Evolutionary conservation across 1,140 invertebrate genomes (phyloP), one percentile per base, ranked within the genome.

Genomic region (Cydia amplana): DNA sequence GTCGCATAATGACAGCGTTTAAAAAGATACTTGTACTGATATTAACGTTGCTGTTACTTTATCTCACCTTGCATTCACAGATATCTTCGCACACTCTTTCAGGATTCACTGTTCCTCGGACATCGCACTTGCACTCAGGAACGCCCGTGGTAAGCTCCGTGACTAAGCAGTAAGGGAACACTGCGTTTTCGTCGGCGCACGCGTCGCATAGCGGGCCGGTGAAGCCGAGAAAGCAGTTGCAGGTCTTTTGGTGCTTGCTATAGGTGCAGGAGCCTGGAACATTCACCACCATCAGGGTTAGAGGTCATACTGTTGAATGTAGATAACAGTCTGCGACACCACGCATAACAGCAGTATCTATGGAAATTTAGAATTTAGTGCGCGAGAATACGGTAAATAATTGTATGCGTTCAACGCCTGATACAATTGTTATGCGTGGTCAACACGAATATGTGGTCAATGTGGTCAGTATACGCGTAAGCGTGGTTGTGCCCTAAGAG

Each of bases 221-320:
- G 91, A 96, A 99, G 9, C 98, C 98, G 25, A 94, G 90, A 64
- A 95, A 94, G 88, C 99, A 99, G 55, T 95, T 94, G 86, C 99
- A 99, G 43, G 95, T 94, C 0, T 93, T 84, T 4, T 85, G 88
- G 49, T 96, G 94, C 78, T 94, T 93, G 93, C 92, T 86, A 72
- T 93, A 82, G 87, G 92, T 81, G 78, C 94, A 94, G 6, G 88
- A 83, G 2, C 91, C 91, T 93, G 75, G 16, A 87, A 85, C 25
- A 25, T 25, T 25, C 25, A 25, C 3, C 25, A 25, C 1, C 25
- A 25, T 25, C 25, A 25, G 1, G 25, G 25, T 25, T 25, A 25
- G 25, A 25, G 25, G 1, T 25, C 1, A 1, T 25, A 25, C 25
- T 25, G 25, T 25, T 25, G 25, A 3, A 25, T 25, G 25, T 25